Percentiles rank a stretch among this genome's conserved stretches.
Evolutionary conservation across 2,888 invertebrate species (phyloP).

Genomic region (Pammene fasciana): DNA sequence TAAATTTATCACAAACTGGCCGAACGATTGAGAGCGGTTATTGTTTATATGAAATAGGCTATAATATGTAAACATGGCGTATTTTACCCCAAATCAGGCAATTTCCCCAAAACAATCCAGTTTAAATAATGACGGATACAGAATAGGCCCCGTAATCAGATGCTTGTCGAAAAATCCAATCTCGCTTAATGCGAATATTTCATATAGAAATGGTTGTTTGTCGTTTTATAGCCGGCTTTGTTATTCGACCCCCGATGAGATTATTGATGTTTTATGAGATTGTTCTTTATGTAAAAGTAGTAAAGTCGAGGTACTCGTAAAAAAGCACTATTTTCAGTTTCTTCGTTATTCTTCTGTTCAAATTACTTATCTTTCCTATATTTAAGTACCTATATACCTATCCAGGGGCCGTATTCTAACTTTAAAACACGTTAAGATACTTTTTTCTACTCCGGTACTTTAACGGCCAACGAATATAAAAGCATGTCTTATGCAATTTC

Average conservation of each 20-base stretch:
- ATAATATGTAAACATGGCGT: background rate
- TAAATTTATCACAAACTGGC: no score
- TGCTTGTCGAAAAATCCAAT: conserved; percentile 46
- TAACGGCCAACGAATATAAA: no score
- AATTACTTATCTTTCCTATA: background rate
- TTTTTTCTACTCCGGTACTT: no score
- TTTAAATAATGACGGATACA: conserved; percentile 22
- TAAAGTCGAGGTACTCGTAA: conserved; percentile 19
- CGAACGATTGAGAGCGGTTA: no score
- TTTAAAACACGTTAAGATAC: no score
- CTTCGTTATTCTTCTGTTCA: background rate
- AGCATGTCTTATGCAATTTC: no score
- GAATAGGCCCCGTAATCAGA: conserved; percentile 42
- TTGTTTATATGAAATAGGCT: no score
- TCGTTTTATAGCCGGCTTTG: conserved; percentile 36
- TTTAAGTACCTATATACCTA: no score
- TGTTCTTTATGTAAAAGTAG: conserved; percentile 39
- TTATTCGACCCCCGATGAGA: conserved; percentile 37
- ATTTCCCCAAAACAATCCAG: conserved; percentile 19
- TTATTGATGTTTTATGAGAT: conserved; percentile 40
- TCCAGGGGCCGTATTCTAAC: no score
- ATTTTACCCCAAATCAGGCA: background rate
- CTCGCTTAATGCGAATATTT: conserved; percentile 45
- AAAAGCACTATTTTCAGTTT: conserved; percentile 11
- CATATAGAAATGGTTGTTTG: conserved; percentile 37